Evolutionary conservation across 2,888 invertebrate genomes (phyloP).

Genomic region (Patella caerulea): DNA sequence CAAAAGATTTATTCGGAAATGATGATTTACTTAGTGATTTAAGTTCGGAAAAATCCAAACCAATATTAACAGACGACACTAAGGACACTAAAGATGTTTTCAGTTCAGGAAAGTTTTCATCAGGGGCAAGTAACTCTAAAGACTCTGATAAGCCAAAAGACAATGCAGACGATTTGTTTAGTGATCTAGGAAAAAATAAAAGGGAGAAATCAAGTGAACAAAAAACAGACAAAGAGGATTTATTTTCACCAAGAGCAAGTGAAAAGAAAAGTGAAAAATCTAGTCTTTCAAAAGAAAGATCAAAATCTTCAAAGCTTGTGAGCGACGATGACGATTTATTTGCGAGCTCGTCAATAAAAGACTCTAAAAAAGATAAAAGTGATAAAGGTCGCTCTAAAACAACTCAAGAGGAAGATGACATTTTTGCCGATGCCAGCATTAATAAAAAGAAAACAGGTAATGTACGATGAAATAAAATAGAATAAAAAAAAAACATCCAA

Average conservation of each 20-base stretch:
- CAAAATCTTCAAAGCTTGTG: constrained; percentile 14
- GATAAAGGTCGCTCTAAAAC: constrained; percentile 16
- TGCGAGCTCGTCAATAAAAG: constrained; percentile 3
- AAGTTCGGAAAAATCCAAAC: constrained; percentile 18
- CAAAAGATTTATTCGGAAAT: constrained; percentile 57
- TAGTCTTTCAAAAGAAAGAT: constrained; percentile 3
- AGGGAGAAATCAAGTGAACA: neutral
- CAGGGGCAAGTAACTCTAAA: constrained; percentile 2
- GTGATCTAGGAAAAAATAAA: constrained; percentile 1
- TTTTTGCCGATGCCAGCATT: constrained; percentile 44
- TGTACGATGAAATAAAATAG: neutral
- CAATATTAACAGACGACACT: neutral
- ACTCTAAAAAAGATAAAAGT: constrained; percentile 16
- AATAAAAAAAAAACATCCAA: neutral
- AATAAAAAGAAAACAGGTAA: constrained; percentile 37
- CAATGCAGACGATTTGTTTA: constrained; percentile 25
- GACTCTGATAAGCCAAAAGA: neutral
- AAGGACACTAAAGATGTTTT: constrained; percentile 3
- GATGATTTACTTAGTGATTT: constrained; percentile 47
- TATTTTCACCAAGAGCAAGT: constrained; percentile 32
- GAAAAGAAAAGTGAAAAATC: constrained; percentile 22
- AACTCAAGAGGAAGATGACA: constrained; percentile 38
- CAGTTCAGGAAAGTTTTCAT: constrained; percentile 2
- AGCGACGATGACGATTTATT: constrained; percentile 35
- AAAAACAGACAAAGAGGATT: constrained; percentile 34